Percentiles rank a stretch among this genome's conserved stretches.
Evolutionary conservation across 1,140 invertebrate genomes (phyloP).

Genomic region (Cyclina sinensis): DNA sequence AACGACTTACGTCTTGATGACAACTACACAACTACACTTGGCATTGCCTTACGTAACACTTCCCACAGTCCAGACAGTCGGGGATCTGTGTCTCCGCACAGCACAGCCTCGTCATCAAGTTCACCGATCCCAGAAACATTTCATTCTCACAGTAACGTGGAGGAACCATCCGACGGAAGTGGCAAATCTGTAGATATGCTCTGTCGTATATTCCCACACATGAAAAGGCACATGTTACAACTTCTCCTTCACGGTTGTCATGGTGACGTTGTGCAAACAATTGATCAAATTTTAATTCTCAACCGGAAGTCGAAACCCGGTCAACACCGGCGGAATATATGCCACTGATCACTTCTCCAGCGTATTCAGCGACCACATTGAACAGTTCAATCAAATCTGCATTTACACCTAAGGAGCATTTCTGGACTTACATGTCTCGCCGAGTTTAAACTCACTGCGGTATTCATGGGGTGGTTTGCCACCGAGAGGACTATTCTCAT

Average conservation of each 20-base stretch:
- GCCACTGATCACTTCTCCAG: slow-evolving; percentile 35
- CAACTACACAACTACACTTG: slow-evolving; percentile 1
- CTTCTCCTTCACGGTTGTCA: slow-evolving; percentile 91
- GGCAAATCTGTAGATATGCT: slow-evolving; percentile 91
- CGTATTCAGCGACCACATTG: slow-evolving; percentile 61
- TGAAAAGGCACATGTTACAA: slow-evolving; percentile 94
- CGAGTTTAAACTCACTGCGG: slow-evolving; percentile 69
- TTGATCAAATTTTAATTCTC: slow-evolving; percentile 90
- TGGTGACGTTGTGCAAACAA: slow-evolving; percentile 95
- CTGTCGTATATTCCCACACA: slow-evolving; percentile 93
- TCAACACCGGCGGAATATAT: neutral
- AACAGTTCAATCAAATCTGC: slow-evolving; percentile 78
- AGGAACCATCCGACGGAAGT: slow-evolving; percentile 16
- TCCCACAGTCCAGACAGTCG: slow-evolving; percentile 22
- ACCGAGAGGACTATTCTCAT: slow-evolving; percentile 69
- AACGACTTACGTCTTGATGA: slow-evolving; percentile 66
- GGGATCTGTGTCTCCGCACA: slow-evolving; percentile 48
- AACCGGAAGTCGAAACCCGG: slow-evolving; percentile 51
- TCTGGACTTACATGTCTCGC: slow-evolving; percentile 67
- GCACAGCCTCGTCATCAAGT: slow-evolving; percentile 32
- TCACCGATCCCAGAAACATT: slow-evolving; percentile 41
- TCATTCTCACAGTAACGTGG: neutral
- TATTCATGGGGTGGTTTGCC: slow-evolving; percentile 72
- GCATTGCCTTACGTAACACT: slow-evolving; percentile 40
- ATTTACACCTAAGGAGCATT: slow-evolving; percentile 80